Conservation (phyloP, 2,797 vertebrate genomes). For the Sebastes cheni region DNA sequence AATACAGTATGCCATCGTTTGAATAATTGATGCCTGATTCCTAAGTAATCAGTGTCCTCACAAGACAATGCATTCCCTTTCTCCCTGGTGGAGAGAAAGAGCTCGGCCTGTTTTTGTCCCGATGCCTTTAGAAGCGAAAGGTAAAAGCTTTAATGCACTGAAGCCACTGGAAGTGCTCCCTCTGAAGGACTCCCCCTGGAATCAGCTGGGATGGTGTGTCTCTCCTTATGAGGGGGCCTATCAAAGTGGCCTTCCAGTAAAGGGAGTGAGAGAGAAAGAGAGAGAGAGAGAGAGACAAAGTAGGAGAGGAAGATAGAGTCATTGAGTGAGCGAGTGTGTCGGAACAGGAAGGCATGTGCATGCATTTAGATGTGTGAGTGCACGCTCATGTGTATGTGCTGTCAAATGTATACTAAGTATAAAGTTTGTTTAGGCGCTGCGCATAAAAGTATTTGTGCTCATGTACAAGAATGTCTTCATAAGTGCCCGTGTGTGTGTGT, state of each 20-base stretch:
- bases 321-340: slow-evolving; percentile 53
- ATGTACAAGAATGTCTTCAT: slow-evolving; percentile 51
- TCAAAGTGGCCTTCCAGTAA: slow-evolving; percentile 80
- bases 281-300: slow-evolving; percentile 36
- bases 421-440: slow-evolving; percentile 72
- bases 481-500: slow-evolving; percentile 27
- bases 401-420: slow-evolving; percentile 69
- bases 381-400: slow-evolving; percentile 36
- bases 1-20: slow-evolving; percentile 78
- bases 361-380: slow-evolving; percentile 67
- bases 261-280: slow-evolving; percentile 52
- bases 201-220: slow-evolving; percentile 75
- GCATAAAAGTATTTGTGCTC: slow-evolving; percentile 55
- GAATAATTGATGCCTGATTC: slow-evolving; percentile 84
- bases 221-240: slow-evolving; percentile 71
- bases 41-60: slow-evolving; percentile 84
- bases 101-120: slow-evolving; percentile 79
- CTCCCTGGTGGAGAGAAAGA: slow-evolving; percentile 74
- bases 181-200: slow-evolving; percentile 81
- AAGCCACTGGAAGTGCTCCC: slow-evolving; percentile 80
- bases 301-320: slow-evolving; percentile 58
- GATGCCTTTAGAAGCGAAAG: slow-evolving; percentile 80
- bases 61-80: slow-evolving; percentile 82
- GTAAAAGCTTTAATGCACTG: slow-evolving; percentile 84
- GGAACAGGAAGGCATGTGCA: slow-evolving; percentile 44